Evolutionary conservation across 2,113 vertebrate species (phyloP).

Genomic region (Mixornis gularis): DNA sequence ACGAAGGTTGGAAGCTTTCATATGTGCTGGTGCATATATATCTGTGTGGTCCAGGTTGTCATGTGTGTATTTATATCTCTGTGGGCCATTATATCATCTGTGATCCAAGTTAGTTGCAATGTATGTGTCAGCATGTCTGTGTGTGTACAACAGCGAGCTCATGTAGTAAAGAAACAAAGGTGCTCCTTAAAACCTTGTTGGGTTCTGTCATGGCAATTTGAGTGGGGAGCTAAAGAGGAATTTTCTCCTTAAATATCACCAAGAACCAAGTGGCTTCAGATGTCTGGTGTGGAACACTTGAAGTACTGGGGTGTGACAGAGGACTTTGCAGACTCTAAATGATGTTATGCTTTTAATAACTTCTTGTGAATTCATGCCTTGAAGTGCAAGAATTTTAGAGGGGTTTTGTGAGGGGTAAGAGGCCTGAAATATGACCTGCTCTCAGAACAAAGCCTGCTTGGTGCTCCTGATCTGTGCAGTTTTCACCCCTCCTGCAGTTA

Average conservation of each 20-base stretch:
- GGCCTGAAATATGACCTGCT: not conserved
- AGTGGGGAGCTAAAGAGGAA: not conserved
- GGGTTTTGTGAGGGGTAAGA: not conserved
- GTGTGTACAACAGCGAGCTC: not conserved
- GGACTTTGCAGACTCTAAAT: not conserved
- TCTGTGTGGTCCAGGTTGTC: not conserved
- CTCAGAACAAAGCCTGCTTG: not conserved
- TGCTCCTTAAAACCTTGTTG: not conserved
- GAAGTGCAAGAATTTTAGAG: not conserved
- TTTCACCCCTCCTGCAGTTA: not conserved
- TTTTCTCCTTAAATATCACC: not conserved
- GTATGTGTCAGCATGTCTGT: not conserved
- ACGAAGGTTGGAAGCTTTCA: slow-evolving; percentile 55
- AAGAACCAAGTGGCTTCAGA: not conserved
- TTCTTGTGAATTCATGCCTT: not conserved
- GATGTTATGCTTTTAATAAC: not conserved
- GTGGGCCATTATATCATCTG: not conserved
- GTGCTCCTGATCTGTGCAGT: not conserved
- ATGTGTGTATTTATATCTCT: accelerated
- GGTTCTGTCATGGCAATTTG: not conserved
- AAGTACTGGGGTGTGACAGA: not conserved
- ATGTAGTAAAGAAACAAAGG: not conserved
- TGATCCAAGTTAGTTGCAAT: not conserved
- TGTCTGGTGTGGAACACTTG: not conserved
- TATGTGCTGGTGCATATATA: not conserved